Conservation (phyloP, 2,797 vertebrate genomes). For the Centroberyx gerrardi region DNA sequence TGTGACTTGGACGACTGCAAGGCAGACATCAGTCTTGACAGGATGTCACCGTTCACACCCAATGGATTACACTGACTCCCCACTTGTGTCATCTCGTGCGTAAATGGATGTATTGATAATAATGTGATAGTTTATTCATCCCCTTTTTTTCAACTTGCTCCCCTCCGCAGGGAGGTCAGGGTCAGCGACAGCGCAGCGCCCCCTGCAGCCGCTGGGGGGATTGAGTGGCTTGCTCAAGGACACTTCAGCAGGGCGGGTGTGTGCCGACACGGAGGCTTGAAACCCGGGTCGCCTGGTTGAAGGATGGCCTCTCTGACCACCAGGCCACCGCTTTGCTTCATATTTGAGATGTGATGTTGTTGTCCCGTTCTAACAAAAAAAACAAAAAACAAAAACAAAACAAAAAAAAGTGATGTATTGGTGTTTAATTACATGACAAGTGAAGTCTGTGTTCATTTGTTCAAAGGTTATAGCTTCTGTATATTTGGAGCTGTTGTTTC, state of each 20-base stretch:
- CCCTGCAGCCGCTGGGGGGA: slow-evolving; percentile 12
- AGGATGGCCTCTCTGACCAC: slow-evolving; percentile 22
- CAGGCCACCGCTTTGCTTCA: slow-evolving; percentile 56
- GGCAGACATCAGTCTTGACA: slow-evolving; percentile 88
- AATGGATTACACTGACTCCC: slow-evolving; percentile 88
- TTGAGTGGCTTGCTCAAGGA: slow-evolving; percentile 43
- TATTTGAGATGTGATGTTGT: slow-evolving; percentile 76
- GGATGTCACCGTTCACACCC: slow-evolving; percentile 89
- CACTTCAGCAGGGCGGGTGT: slow-evolving; percentile 35
- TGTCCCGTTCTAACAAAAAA: slow-evolving; percentile 68
- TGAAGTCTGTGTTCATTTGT: slow-evolving; percentile 78
- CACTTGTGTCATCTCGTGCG: slow-evolving; percentile 29
- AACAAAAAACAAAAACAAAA: slow-evolving; percentile 70
- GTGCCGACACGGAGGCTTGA: too few species aligned
- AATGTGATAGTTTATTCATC: slow-evolving; percentile 36
- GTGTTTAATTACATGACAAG: slow-evolving; percentile 77
- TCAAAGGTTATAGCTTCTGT: slow-evolving; percentile 58
- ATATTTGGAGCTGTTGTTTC: slow-evolving; percentile 70
- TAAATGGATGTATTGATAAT: slow-evolving; percentile 70
- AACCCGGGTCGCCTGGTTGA: too few species aligned
- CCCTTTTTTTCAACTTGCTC: slow-evolving; percentile 7
- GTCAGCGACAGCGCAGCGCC: slow-evolving; percentile 12
- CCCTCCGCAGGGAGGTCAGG: slow-evolving; percentile 12
- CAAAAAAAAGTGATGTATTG: slow-evolving; percentile 75
- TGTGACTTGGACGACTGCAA: slow-evolving; percentile 91